phyloP scores from a whole-genome alignment of 2,888 invertebrate genomes.

The Serripes groenlandicus region DNA sequence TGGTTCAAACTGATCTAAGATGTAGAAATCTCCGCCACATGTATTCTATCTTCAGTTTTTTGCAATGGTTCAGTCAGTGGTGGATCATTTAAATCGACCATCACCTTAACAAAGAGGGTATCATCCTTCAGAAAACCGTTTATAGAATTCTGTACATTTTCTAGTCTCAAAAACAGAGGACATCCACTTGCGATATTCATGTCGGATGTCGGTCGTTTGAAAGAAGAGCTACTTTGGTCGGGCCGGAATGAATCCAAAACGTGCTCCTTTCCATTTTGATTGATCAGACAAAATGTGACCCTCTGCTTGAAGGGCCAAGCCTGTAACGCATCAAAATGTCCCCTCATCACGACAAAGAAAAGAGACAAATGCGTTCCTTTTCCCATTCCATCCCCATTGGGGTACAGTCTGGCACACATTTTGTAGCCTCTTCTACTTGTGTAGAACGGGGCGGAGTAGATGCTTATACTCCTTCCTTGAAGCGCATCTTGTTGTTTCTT shows the following conservation, averaged over 20 bases:
- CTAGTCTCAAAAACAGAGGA: constrained; percentile 82
- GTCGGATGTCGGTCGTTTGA: constrained; percentile 83
- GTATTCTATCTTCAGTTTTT: constrained; percentile 34
- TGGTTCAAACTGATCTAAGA: no score
- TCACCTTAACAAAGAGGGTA: constrained; percentile 55
- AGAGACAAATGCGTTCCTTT: constrained; percentile 84
- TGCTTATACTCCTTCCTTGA: constrained; percentile 78
- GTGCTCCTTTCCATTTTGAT: constrained; percentile 83
- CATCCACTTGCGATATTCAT: constrained; percentile 86
- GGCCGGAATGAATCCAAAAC: constrained; percentile 85
- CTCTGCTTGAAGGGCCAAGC: constrained; percentile 84
- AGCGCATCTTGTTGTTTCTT: constrained; percentile 81
- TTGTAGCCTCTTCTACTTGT: constrained; percentile 83
- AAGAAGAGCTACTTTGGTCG: constrained; percentile 84
- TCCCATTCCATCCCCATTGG: constrained; percentile 85
- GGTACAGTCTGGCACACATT: constrained; percentile 83
- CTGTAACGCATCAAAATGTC: constrained; percentile 83
- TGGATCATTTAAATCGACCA: constrained; percentile 47
- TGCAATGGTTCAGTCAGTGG: constrained; percentile 42
- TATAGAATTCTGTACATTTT: constrained; percentile 58
- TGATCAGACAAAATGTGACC: constrained; percentile 84
- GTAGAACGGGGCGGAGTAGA: constrained; percentile 84
- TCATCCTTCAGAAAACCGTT: constrained; percentile 63
- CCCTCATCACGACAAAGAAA: constrained; percentile 85
- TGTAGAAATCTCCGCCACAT: constrained; percentile 3